Percentiles rank a stretch among this genome's conserved stretches.
Evolutionary conservation across 2,113 vertebrate genomes (phyloP).

Genomic region (Sturnus vulgaris): DNA sequence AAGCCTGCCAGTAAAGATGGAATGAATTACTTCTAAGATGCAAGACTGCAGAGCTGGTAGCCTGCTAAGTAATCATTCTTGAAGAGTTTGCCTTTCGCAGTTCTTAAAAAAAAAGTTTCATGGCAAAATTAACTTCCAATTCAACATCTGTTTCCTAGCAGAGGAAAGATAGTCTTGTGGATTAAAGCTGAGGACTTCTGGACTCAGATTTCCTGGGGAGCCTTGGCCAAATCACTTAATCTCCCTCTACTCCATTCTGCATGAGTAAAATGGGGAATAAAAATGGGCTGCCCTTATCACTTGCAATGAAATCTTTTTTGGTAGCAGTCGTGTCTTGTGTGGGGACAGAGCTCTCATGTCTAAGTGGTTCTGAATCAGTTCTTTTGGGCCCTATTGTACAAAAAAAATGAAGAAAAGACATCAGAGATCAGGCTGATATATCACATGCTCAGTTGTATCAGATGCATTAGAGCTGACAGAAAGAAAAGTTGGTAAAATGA

Average conservation of each 20-base stretch:
- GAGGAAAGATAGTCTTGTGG: slow-evolving; percentile 17
- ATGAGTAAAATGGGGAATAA: neutral
- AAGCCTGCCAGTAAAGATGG: slow-evolving; percentile 49
- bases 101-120: slow-evolving; percentile 47
- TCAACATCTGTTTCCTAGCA: slow-evolving; percentile 63
- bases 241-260: neutral
- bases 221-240: neutral
- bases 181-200: slow-evolving; percentile 14
- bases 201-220: neutral
- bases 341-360: neutral
- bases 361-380: neutral
- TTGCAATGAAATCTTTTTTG: neutral
- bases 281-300: neutral
- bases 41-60: slow-evolving; percentile 24
- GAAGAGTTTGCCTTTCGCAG: slow-evolving; percentile 41
- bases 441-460: neutral
- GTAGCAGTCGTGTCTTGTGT: neutral
- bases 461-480: slow-evolving; percentile 19
- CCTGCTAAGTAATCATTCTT: slow-evolving; percentile 48
- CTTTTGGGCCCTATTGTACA: neutral
- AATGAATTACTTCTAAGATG: slow-evolving; percentile 45
- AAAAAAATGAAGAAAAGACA: neutral
- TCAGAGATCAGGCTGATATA: slow-evolving; percentile 12
- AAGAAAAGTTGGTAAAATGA: slow-evolving; percentile 12
- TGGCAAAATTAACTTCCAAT: slow-evolving; percentile 66